phyloP scores from a whole-genome alignment of 2,797 vertebrate genomes.

The Dromococcyx pavoninus region DNA sequence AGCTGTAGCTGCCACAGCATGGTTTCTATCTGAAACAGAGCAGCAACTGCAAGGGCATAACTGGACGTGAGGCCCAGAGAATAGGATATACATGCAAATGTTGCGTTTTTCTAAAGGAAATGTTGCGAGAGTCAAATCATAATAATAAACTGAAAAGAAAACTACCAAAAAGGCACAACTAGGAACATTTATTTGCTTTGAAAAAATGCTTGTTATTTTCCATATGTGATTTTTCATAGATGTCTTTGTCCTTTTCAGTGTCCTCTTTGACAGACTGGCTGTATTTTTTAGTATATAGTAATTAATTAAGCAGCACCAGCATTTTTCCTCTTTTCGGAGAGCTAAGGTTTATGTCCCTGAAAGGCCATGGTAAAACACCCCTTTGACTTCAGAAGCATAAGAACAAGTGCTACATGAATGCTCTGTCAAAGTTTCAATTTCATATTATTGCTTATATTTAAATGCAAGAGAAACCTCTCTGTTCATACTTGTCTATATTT shows the following conservation, averaged over 20 bases:
- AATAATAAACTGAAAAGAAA: slow-evolving; percentile 31
- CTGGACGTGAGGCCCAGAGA: slow-evolving; percentile 58
- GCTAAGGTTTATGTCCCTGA: not conserved
- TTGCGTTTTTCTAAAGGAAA: slow-evolving; percentile 52
- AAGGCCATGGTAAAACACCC: not conserved
- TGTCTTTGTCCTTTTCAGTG: not conserved
- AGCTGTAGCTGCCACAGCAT: slow-evolving; percentile 24
- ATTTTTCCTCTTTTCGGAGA: not conserved
- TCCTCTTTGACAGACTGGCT: not conserved
- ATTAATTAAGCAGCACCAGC: not conserved
- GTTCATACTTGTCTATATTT: not conserved
- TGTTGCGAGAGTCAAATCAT: slow-evolving; percentile 29
- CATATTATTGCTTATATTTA: not conserved
- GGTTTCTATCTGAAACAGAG: slow-evolving; percentile 52
- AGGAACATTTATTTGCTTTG: not conserved
- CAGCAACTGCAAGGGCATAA: slow-evolving; percentile 47
- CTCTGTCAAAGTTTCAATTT: not conserved
- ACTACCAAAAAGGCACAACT: not conserved
- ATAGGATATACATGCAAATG: slow-evolving; percentile 54
- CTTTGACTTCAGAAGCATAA: not conserved
- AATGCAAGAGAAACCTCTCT: not conserved
- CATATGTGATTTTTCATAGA: not conserved
- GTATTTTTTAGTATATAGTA: not conserved
- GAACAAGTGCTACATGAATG: not conserved
- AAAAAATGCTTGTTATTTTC: not conserved